Base-by-base conservation (phyloP, 2,888 invertebrate species). In the Sympetrum striolatum region DNA sequence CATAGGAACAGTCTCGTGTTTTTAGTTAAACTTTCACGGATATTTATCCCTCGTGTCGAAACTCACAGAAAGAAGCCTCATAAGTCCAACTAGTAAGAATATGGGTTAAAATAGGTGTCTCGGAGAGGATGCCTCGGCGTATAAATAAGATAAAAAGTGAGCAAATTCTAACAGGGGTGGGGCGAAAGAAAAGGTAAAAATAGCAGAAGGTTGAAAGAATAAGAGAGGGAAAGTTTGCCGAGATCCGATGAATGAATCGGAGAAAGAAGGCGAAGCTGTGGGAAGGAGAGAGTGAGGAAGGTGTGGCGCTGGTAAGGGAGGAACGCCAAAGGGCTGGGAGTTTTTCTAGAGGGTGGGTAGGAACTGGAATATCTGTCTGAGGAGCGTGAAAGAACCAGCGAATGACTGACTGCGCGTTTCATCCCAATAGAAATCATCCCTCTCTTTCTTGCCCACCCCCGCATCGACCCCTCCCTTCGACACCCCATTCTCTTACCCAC, bases 391-490 rank as follows among this genome's bases (percentile, higher is more conserved):
- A 48, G 81, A 81, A 81, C 81, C 81, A 44, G 44, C 48, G 48
- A 81, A 44, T 81, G 81, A 81, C 81, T 81, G 44, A 81, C 81
- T 81, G 25, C 81, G 81, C 81, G 81, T 81, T 81, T 81, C 39
- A n/a, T 81, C 81, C 81, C 25, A 44, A 81, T 81, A 81, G 81
- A 81, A 81, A 44, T 44, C 81, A 18, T 25, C 81, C 80, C 80
- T 81, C 81, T 18, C 81, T n/a, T 39, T n/a, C 18, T 81, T 81
- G 39, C 81, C 44, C 81, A 44, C 81, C 48, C 35, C 48, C 81
- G 10, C 81, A 35, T 39, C 39, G 81, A 37, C 37, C 39, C 81
- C 25, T 0, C 81, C 81, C 44, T 1, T 81, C 81, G 10, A 14
- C 80, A 64, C 22, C 64, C 64, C 64, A 64, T 64, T 64, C 25